A percentile compares a stretch with the other conserved stretches of the same genome.
Conservation (phyloP, 1,140 invertebrate genomes). For the Drosophila subobscura region DNA sequence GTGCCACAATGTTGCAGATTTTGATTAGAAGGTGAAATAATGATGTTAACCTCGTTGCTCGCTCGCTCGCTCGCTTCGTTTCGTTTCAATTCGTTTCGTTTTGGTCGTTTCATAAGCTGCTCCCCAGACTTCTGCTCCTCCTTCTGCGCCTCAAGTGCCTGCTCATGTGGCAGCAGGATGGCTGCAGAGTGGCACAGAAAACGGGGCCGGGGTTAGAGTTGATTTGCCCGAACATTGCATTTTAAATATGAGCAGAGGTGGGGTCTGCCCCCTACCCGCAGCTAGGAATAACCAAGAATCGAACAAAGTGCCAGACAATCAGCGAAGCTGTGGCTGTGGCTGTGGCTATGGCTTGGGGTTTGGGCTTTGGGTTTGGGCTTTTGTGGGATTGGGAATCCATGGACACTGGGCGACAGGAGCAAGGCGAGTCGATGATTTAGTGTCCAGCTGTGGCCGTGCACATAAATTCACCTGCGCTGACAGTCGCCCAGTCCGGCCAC, state of each 20-base stretch:
- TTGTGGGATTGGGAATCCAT: no score
- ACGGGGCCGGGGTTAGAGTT: conserved; percentile 71
- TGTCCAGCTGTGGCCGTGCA: conserved; percentile 71
- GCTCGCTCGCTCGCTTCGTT: conserved; percentile 5
- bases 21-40: conserved; percentile 83
- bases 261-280: conserved; percentile 32
- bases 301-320: conserved; percentile 28
- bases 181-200: conserved; percentile 28
- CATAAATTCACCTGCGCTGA: conserved; percentile 81
- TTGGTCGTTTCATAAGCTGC: conserved; percentile 52
- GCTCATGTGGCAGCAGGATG: conserved; percentile 37
- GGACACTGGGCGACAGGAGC: conserved; percentile 26
- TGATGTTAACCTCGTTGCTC: conserved; percentile 72
- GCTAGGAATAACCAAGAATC: conserved; percentile 27
- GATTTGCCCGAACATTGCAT: conserved; percentile 17
- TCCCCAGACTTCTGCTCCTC: conserved; percentile 21
- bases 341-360: no score
- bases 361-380: no score
- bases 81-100: conserved; percentile 52
- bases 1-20: conserved; percentile 63
- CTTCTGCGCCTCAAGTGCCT: conserved; percentile 18
- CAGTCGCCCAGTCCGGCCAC: conserved; percentile 35
- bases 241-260: no score
- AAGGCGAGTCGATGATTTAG: conserved; percentile 69
- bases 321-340: conserved; percentile 6